Conservation (phyloP, 2,888 invertebrate species). For the Pherbina coryleti region DNA sequence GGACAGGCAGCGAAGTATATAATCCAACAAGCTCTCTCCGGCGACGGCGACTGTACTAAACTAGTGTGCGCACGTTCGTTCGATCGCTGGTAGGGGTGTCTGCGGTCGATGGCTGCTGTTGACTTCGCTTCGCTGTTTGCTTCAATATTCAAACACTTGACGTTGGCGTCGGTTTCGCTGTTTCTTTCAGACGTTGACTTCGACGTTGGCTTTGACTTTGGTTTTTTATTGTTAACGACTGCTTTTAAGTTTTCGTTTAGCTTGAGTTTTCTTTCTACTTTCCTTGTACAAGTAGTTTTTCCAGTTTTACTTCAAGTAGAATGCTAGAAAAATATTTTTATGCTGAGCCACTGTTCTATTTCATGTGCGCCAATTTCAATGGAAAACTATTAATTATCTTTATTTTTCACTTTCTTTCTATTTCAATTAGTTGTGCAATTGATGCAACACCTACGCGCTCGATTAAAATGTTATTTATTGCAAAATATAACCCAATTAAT, state of each 20-base stretch:
- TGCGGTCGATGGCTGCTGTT: neutral
- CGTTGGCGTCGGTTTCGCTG: neutral
- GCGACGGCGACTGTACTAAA: constrained; percentile 50
- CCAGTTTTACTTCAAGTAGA: neutral
- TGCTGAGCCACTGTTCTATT: neutral
- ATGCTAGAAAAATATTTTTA: neutral
- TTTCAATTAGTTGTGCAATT: constrained; percentile 20
- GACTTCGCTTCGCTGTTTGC: neutral
- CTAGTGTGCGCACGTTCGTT: constrained; percentile 23
- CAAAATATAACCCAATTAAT: neutral
- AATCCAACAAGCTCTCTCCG: constrained; percentile 35
- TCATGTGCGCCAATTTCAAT: neutral
- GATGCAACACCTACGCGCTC: neutral
- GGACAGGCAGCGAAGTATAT: constrained; percentile 7
- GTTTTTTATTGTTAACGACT: neutral
- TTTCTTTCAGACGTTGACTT: neutral
- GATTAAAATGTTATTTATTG: neutral
- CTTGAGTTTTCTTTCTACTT: neutral
- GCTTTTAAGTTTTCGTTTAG: neutral
- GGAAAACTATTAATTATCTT: neutral
- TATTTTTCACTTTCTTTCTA: neutral
- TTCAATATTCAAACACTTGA: neutral
- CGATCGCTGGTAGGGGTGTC: neutral
- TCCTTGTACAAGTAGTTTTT: neutral
- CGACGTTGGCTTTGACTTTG: neutral